Evolutionary conservation across 2,113 vertebrate genomes (phyloP).

Genomic region (Lethenteron camtschaticum): DNA sequence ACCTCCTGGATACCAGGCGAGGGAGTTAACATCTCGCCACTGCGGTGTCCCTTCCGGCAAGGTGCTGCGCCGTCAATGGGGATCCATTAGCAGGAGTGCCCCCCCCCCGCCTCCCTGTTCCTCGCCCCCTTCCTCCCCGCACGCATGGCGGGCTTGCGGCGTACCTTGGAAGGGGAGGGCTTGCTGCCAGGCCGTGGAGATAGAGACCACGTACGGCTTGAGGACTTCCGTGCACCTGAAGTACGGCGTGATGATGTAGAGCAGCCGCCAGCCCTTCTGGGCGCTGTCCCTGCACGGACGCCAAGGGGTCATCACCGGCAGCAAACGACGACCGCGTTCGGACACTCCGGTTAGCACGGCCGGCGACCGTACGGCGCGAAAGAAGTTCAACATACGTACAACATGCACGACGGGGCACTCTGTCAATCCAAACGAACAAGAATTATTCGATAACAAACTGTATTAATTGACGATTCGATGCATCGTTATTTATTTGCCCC

Average conservation of each 20-base stretch:
- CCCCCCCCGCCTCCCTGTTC: too few relatives aligned
- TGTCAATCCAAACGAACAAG: too few relatives aligned
- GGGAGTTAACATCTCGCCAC: too few relatives aligned
- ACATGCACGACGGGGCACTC: not conserved
- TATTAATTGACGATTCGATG: not conserved
- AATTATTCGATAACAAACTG: not conserved
- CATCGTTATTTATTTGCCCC: not conserved
- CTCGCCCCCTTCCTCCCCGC: too few relatives aligned
- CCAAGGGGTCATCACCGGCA: not conserved
- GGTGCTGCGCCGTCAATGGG: too few relatives aligned
- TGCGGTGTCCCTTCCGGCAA: too few relatives aligned
- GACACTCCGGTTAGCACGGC: not conserved
- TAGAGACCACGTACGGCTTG: conserved; percentile 45
- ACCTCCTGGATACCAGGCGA: too few relatives aligned
- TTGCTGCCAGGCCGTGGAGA: conserved; percentile 35
- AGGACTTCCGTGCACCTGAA: conserved; percentile 69
- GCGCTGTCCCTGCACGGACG: conserved; percentile 48
- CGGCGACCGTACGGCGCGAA: too few relatives aligned
- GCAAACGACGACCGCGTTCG: not conserved
- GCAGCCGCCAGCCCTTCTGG: conserved; percentile 70
- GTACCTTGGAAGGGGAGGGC: conserved; percentile 53
- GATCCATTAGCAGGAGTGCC: too few relatives aligned
- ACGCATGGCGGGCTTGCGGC: not conserved
- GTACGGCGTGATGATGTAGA: conserved; percentile 66
- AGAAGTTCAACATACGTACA: not conserved